These are phyloP conservation scores for Gasterosteus nipponicus DNA, from an alignment of 2,113 vertebrate genomes.

Conservation along the genomic window DNA sequence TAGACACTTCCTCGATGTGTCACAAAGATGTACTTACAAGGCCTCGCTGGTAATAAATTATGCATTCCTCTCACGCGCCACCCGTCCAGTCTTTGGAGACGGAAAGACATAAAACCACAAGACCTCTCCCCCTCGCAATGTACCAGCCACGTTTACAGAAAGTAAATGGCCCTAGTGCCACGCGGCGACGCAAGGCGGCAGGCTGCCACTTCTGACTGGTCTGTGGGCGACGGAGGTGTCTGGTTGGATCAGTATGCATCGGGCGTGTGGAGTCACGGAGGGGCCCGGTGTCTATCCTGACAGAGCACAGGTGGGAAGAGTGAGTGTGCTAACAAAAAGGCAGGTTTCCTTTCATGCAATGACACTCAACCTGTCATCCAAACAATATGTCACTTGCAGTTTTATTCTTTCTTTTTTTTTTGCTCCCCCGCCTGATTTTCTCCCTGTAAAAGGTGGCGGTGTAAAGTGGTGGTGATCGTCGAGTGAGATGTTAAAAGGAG, in stretches of 20 bases:
- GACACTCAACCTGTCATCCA: conserved; percentile 44
- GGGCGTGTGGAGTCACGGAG: conserved; percentile 47
- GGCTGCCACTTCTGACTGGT: conserved; percentile 54
- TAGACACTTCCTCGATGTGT: conserved; percentile 60
- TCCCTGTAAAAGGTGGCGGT: neutral
- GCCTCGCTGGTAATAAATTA: conserved; percentile 54
- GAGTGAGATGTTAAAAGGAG: conserved; percentile 35
- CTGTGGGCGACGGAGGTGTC: conserved; percentile 44
- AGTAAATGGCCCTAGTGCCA: conserved; percentile 49
- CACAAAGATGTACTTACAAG: conserved; percentile 57
- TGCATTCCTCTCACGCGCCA: conserved; percentile 43
- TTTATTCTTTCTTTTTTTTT: conserved; percentile 4
- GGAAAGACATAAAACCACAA: conserved; percentile 52
- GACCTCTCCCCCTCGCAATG: conserved; percentile 40
- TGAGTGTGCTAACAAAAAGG: conserved; percentile 55
- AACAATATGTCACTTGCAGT: conserved; percentile 50
- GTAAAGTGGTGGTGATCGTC: conserved; percentile 15
- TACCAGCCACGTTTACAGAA: conserved; percentile 21
- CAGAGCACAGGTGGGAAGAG: conserved; percentile 69
- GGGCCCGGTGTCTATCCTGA: conserved; percentile 54
- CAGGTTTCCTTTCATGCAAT: conserved; percentile 57
- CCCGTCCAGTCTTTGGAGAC: conserved; percentile 37
- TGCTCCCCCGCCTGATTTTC: neutral
- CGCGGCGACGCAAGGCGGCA: conserved; percentile 53
- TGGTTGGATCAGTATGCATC: conserved; percentile 63